Evolutionary conservation across 1,140 invertebrate genomes (phyloP), one percentile per base, ranked within the genome.

Genomic region (Neuroterus valhalla): DNA sequence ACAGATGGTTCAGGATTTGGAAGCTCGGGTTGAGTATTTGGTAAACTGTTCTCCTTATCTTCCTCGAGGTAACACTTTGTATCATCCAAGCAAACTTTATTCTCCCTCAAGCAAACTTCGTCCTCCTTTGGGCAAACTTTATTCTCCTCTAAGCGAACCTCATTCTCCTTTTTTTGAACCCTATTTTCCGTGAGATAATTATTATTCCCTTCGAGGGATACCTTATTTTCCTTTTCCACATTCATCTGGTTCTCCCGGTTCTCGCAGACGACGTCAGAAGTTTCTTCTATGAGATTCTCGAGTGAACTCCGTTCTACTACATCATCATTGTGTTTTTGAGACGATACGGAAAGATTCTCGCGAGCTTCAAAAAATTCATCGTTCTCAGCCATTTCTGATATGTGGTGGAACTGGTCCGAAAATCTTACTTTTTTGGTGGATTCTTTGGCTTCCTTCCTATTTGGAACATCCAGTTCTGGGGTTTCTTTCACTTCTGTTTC

Each of bases 281-380:
- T 62, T 12, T 6, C 21, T 8, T 66, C 42, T 45, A n/a, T 14
- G 8, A 14, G 26, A 21, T 72, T 66, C 8, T 50, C 44, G 31
- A 67, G 38, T 21, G 44, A 4, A 48, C 55, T 45, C 15, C 50
- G 11, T 14, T 73, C 44, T 21, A 44, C 31, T 43, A 74, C 74
- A 3, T 71, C 68, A 21, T 71, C 69, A 2, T 31, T 17, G 55
- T 38, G 31, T 70, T 26, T 10, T 38, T 72, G 17, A n/a, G 23
- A 31, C 31, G 31, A 31, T 31, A 31, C 55, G 1, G 74, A 75
- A 6, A 83, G 50, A 21, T 76, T 82, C 44, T 85, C 80, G 5
- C 50, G 69, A 6, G 82, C 79, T 44, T 85, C 83, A 21, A 80
- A 83, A 71, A 82, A 85, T 66, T 81, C 77, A 15, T 85, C 83